A percentile compares a stretch with the other conserved stretches of the same genome.
phyloP scores from a whole-genome alignment of 2,113 vertebrate species.

The Tragulus kanchil region DNA sequence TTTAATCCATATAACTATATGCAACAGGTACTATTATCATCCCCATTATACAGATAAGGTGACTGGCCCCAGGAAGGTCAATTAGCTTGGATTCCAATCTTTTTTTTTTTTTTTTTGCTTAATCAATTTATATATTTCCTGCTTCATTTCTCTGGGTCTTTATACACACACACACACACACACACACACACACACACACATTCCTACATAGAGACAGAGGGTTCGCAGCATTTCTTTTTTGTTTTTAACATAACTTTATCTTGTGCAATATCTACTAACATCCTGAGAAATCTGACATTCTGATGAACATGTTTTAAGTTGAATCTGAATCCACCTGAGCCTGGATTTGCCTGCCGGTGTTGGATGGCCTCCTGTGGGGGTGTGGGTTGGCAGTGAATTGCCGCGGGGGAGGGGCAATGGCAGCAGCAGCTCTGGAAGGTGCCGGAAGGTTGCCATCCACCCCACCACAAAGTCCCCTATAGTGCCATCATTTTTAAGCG shows the following conservation, averaged over 20 bases:
- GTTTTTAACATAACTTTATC: neutral
- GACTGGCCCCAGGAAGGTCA: neutral
- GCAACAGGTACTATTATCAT: neutral
- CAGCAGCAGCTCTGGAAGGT: too few species aligned
- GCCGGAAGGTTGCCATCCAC: too few species aligned
- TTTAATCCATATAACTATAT: neutral
- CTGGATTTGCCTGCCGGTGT: neutral
- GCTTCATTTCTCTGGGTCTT: neutral
- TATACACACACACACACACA: too few species aligned
- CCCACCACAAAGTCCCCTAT: neutral
- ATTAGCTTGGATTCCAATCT: neutral
- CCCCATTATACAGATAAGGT: neutral
- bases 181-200: too few species aligned
- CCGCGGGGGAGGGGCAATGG: too few species aligned
- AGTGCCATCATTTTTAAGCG: neutral
- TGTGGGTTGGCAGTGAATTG: too few species aligned
- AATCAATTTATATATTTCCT: conserved; percentile 35
- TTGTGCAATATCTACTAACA: neutral
- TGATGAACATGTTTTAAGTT: neutral
- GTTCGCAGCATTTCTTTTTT: neutral
- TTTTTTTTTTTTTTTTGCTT: conserved; percentile 6
- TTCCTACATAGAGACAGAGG: neutral
- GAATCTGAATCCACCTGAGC: neutral
- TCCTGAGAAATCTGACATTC: neutral
- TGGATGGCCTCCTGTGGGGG: too few species aligned